phyloP scores from a whole-genome alignment of 2,888 invertebrate genomes.

The Melanotus villosus region DNA sequence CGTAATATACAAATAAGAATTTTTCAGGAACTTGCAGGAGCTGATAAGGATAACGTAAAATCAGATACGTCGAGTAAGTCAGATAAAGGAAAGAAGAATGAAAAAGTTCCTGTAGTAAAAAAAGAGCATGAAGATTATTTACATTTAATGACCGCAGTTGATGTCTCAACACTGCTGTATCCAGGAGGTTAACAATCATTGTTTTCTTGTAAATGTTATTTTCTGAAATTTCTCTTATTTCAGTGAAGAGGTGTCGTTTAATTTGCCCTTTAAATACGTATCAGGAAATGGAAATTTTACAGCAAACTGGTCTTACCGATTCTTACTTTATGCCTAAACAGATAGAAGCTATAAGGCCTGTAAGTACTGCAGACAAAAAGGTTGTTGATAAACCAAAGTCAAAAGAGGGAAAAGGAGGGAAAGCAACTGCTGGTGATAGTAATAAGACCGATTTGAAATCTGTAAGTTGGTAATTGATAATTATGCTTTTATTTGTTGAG shows the following conservation, averaged over 20 bases:
- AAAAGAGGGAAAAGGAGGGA: slow-evolving; percentile 28
- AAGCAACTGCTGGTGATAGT: not conserved
- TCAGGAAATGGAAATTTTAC: slow-evolving; percentile 59
- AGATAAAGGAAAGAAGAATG: slow-evolving; percentile 20
- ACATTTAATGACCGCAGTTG: slow-evolving; percentile 64
- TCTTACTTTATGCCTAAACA: slow-evolving; percentile 62
- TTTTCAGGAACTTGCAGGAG: no score
- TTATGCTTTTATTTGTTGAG: no score
- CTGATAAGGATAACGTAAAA: no score
- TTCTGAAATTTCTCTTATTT: slow-evolving; percentile 23
- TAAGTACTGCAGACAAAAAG: slow-evolving; percentile 26
- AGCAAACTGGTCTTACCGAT: slow-evolving; percentile 58
- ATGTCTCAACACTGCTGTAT: slow-evolving; percentile 63
- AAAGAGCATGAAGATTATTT: slow-evolving; percentile 54
- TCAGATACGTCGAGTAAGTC: slow-evolving; percentile 16
- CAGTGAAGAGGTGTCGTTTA: slow-evolving; percentile 59
- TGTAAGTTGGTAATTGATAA: slow-evolving; percentile 5
- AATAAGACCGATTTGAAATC: slow-evolving; percentile 30
- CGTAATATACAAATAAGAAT: not conserved
- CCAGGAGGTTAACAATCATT: slow-evolving; percentile 59
- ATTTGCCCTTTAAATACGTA: slow-evolving; percentile 61
- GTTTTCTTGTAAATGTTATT: not conserved
- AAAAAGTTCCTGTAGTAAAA: not conserved
- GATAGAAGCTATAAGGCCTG: slow-evolving; percentile 30
- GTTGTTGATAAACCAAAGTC: slow-evolving; percentile 42